phyloP scores from a whole-genome alignment of 2,797 vertebrate species.

The Schizopygopsis pylzovi region DNA sequence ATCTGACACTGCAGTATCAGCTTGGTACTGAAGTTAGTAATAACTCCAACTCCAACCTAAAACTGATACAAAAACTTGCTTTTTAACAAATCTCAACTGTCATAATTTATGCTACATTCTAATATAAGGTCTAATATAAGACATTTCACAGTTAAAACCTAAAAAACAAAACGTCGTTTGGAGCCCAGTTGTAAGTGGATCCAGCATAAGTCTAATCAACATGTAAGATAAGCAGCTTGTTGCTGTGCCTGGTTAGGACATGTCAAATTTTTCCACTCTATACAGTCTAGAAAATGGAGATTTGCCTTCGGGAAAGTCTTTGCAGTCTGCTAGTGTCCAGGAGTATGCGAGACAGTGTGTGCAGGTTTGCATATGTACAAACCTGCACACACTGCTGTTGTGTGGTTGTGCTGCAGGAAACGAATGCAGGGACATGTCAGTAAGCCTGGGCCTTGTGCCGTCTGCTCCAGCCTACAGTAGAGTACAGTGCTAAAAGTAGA shows the following conservation, averaged over 20 bases:
- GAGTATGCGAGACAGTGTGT: background rate
- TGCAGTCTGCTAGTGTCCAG: background rate
- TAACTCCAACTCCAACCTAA: no score
- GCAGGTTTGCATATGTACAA: slow-evolving; percentile 23
- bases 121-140: background rate
- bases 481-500: slow-evolving; percentile 50
- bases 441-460: slow-evolving; percentile 22
- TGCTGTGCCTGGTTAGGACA: background rate
- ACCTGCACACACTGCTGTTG: slow-evolving; percentile 21
- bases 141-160: background rate
- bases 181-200: background rate
- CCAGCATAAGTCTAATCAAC: background rate
- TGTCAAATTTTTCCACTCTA: no score
- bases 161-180: background rate
- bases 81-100: background rate
- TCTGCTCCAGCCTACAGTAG: slow-evolving; percentile 47
- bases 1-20: background rate
- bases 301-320: background rate
- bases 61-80: background rate
- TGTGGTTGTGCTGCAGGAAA: slow-evolving; percentile 36
- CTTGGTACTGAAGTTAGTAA: background rate
- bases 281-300: background rate
- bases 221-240: background rate
- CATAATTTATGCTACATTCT: background rate
- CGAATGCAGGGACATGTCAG: slow-evolving; percentile 38